Conservation (phyloP, 2,113 vertebrate genomes). For the Zosterops lateralis region DNA sequence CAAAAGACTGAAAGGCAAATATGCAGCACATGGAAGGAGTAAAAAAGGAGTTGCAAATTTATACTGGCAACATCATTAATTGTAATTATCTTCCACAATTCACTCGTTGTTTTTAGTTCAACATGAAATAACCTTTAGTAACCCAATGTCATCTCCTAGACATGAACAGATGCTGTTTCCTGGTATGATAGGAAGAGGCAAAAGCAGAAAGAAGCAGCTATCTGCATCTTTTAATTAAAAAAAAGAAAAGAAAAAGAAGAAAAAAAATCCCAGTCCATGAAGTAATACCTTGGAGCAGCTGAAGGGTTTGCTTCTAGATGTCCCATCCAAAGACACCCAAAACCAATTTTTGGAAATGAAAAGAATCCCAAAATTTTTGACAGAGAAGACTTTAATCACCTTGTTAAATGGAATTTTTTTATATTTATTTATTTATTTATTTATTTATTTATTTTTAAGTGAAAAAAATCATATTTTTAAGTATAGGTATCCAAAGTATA, state of each 20-base stretch:
- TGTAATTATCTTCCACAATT: neutral
- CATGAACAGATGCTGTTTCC: neutral
- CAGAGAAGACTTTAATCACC: neutral
- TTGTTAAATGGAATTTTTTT: neutral
- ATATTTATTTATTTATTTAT: no score
- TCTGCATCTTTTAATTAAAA: neutral
- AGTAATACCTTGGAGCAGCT: neutral
- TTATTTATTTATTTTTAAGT: no score
- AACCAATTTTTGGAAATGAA: neutral
- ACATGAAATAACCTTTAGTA: neutral
- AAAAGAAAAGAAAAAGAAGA: fast-evolving
- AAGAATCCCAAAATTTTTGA: neutral
- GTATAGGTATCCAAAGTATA: neutral
- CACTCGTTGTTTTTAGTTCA: neutral
- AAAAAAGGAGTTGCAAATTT: neutral
- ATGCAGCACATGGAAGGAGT: neutral
- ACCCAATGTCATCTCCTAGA: neutral
- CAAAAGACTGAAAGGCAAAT: neutral
- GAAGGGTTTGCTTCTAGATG: neutral
- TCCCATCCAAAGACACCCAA: neutral
- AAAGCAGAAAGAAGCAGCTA: neutral
- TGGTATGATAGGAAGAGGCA: neutral
- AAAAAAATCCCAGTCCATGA: no score
- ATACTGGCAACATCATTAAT: neutral
- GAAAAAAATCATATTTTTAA: neutral